Conservation (phyloP, 2,797 vertebrate genomes). For the Rhabdomys pumilio region DNA sequence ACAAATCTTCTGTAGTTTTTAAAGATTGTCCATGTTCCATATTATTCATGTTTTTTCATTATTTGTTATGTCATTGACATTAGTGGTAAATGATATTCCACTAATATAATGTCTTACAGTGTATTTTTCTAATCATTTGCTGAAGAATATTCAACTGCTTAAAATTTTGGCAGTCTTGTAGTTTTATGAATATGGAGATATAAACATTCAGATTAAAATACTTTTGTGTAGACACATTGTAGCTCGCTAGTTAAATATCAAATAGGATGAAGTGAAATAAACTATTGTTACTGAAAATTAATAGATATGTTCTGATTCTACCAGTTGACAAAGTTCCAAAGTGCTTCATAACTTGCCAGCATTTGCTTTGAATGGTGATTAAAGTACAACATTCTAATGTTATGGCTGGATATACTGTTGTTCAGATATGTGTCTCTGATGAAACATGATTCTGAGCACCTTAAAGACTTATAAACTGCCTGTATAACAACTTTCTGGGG, state of each 20-base stretch:
- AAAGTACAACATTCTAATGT: background rate
- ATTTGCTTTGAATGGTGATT: background rate
- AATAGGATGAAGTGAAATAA: background rate
- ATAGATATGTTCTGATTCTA: background rate
- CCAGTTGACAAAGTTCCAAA: background rate
- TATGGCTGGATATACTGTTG: background rate
- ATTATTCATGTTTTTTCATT: background rate
- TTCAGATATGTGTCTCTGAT: background rate
- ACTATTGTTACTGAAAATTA: background rate
- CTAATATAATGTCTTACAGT: background rate
- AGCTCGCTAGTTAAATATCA: background rate
- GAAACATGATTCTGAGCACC: background rate
- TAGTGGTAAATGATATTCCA: background rate
- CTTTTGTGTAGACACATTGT: background rate
- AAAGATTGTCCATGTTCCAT: background rate
- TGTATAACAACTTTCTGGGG: background rate
- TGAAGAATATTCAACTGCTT: background rate
- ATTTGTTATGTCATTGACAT: background rate
- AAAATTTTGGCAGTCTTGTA: background rate
- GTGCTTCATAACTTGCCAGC: background rate
- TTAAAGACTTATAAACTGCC: background rate
- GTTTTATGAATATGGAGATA: background rate
- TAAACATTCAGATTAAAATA: background rate
- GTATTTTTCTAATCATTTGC: background rate
- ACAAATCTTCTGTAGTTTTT: background rate